Evolutionary conservation across 2,888 invertebrate genomes (phyloP).

Genomic region (Drosophila yooni): DNA sequence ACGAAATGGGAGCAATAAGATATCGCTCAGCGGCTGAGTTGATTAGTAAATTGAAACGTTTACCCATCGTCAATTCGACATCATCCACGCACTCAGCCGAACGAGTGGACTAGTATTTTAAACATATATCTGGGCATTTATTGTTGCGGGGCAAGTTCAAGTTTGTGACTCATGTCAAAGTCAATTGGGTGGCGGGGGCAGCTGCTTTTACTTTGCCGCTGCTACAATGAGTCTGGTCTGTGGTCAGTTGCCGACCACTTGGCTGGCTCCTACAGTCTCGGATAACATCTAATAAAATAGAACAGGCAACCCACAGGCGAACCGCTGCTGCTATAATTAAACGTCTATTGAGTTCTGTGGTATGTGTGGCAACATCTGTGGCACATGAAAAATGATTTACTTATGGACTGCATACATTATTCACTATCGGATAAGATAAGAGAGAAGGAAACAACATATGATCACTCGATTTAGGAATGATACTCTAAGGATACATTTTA

Average conservation of each 20-base stretch:
- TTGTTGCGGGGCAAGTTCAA: constrained; percentile 65
- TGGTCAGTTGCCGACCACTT: constrained; percentile 57
- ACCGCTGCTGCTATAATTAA: constrained; percentile 65
- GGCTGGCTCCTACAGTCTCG: constrained; percentile 55
- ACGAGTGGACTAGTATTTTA: constrained; percentile 17
- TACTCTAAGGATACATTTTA: background rate
- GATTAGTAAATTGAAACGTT: constrained; percentile 59
- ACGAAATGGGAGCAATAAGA: constrained; percentile 13
- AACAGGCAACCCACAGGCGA: constrained; percentile 27
- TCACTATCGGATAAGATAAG: background rate
- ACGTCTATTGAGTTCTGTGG: too few species aligned
- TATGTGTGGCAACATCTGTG: constrained; percentile 54
- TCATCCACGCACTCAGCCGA: constrained; percentile 34
- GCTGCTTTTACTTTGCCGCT: constrained; percentile 27
- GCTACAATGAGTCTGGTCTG: constrained; percentile 41
- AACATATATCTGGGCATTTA: constrained; percentile 42
- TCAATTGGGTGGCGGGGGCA: constrained; percentile 32
- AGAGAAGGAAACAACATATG: background rate
- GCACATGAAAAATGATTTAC: constrained; percentile 64
- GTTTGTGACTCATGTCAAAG: constrained; percentile 72
- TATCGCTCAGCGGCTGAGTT: constrained; percentile 46
- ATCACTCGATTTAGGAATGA: background rate
- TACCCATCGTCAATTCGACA: constrained; percentile 51
- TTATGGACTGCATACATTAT: constrained; percentile 5
- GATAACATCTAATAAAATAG: constrained; percentile 70